Evolutionary conservation across 2,113 vertebrate genomes (phyloP).

Genomic region (Lepisosteus oculatus): DNA sequence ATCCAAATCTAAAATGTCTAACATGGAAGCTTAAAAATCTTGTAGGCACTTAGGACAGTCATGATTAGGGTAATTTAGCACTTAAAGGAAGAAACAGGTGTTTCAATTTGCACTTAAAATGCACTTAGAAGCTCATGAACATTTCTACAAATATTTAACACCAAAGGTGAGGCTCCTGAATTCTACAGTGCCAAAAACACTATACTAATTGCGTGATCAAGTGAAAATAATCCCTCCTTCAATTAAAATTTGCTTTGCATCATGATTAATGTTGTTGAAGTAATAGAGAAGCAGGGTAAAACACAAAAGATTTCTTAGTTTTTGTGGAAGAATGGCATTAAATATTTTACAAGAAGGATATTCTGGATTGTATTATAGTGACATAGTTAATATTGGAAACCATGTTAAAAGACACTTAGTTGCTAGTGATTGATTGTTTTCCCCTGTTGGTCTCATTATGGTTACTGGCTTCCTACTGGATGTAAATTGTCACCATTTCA

Average conservation of each 20-base stretch:
- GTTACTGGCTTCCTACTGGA: no score
- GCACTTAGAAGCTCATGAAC: slow-evolving; percentile 10
- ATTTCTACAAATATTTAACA: slow-evolving; percentile 15
- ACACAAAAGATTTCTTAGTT: no score
- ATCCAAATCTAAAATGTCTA: no score
- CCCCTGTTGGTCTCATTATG: no score
- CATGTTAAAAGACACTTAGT: no score
- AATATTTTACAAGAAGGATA: no score
- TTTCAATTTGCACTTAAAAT: slow-evolving; percentile 17
- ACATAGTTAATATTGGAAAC: no score
- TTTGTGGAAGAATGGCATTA: no score
- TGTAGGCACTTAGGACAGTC: background rate
- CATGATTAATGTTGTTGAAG: background rate
- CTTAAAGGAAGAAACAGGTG: slow-evolving; percentile 7
- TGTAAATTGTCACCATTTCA: no score
- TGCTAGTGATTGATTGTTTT: no score
- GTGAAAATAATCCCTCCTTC: background rate
- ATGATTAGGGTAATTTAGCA: slow-evolving; percentile 17
- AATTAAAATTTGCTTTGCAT: background rate
- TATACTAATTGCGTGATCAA: slow-evolving; percentile 2
- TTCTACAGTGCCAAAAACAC: background rate
- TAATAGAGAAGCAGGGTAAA: no score
- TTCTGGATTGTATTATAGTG: no score
- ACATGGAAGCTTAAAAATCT: background rate
- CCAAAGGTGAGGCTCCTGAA: background rate